Evolutionary conservation across 2,888 invertebrate genomes (phyloP), one percentile per base, ranked within the genome.

Genomic region (Trachelus troglodyta): DNA sequence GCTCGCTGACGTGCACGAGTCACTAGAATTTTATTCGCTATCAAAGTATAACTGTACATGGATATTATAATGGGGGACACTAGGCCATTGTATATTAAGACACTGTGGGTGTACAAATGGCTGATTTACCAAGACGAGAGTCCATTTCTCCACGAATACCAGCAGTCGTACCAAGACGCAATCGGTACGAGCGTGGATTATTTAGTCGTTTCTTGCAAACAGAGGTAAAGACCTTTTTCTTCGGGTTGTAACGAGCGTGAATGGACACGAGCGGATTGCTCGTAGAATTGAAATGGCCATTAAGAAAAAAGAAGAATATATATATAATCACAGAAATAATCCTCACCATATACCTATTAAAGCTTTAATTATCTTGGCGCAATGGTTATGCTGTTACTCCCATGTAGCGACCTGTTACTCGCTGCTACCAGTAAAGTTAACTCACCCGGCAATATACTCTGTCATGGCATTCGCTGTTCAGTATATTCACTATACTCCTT

Each of bases 291-390:
- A 23, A 34, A 34, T 34, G 31, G 34, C 37, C 23, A 40, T 34
- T 12, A 31, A 76, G 69, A 76, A 69, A 56, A 56, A 56, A 56
- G 56, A 23, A 23, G 56, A 56, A 56, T 23, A 23, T 56, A 34
- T 30, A 74, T n/a, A 74, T 11, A 68, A 6, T 30, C 37, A 74
- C 79, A 76, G 76, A 79, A 79, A 79, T 79, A 79, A 73, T 76
- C 68, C 74, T 76, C 69, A 23, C 73, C 34, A 73, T 69, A 74
- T 74, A 79, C 73, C 79, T 74, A 79, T 79, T 79, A 79, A 76
- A 76, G 69, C 76, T 79, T 76, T 79, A 79, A 79, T 79, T 79
- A 79, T 76, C 79, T 69, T 73, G 69, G 69, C 71, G 71, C 71
- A 34, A 71, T 56, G 56, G 23, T 71, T 71, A 71, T 34, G 71